phyloP scores from a whole-genome alignment of 1,140 invertebrate genomes.

The Pentalonia nigronervosa region DNA sequence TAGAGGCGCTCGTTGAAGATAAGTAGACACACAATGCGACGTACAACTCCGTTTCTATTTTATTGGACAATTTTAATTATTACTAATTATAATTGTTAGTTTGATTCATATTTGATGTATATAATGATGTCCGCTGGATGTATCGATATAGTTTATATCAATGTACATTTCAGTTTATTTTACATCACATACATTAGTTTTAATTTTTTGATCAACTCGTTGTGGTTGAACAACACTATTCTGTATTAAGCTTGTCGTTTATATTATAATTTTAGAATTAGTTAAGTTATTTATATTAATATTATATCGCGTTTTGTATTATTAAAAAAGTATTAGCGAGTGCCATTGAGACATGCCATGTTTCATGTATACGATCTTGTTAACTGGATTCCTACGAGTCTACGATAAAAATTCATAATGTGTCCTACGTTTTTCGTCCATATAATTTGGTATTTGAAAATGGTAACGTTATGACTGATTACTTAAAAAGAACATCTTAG shows the following conservation, averaged over 20 bases:
- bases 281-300: not conserved
- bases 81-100: not conserved
- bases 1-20: not conserved
- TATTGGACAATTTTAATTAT: not conserved
- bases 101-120: not conserved
- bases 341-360: not conserved
- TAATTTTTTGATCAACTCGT: not conserved
- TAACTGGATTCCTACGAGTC: too few relatives aligned
- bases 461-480: too few relatives aligned
- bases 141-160: fast-evolving
- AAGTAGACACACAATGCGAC: not conserved
- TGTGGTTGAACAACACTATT: not conserved
- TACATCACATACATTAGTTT: not conserved
- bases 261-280: not conserved
- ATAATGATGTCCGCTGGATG: not conserved
- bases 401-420: not conserved
- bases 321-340: not conserved
- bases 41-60: not conserved
- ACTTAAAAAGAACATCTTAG: too few relatives aligned
- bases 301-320: too few relatives aligned
- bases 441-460: not conserved
- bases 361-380: too few relatives aligned
- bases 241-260: not conserved
- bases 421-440: not conserved
- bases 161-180: not conserved